Percentiles rank a stretch among this genome's conserved stretches.
These are phyloP conservation scores for Teinopalpus imperialis DNA, from an alignment of 2,888 invertebrate species.

Conservation along the genomic window DNA sequence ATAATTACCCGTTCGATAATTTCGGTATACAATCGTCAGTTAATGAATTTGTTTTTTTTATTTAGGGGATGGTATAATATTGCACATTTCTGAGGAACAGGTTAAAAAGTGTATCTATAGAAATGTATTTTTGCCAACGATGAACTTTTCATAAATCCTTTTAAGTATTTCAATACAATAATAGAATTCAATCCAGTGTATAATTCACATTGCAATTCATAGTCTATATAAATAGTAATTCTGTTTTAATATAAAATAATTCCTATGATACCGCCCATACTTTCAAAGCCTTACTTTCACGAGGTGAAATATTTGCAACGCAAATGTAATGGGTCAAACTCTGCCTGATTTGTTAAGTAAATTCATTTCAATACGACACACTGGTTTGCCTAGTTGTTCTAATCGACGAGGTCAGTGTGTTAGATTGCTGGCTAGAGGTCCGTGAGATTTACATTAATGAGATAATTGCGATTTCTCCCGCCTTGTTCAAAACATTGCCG, in stretches of 20 bases:
- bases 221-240: too few relatives aligned
- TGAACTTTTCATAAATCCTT: too few relatives aligned
- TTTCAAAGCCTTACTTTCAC: neutral
- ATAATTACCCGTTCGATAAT: neutral
- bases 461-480: slow-evolving; percentile 67
- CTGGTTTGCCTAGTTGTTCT: slow-evolving; percentile 43
- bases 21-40: too few relatives aligned
- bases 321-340: slow-evolving; percentile 10
- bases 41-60: too few relatives aligned
- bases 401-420: slow-evolving; percentile 68
- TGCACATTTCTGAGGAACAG: too few relatives aligned
- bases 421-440: slow-evolving; percentile 48
- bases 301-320: slow-evolving; percentile 1
- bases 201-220: too few relatives aligned
- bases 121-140: too few relatives aligned
- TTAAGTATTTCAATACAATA: too few relatives aligned
- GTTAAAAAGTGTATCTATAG: too few relatives aligned
- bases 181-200: too few relatives aligned
- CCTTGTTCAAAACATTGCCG: slow-evolving; percentile 48
- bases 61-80: too few relatives aligned
- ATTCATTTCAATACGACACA: slow-evolving; percentile 25
- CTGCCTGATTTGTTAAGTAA: slow-evolving; percentile 17
- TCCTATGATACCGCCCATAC: neutral
- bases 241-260: neutral
- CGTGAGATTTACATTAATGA: slow-evolving; percentile 69